phyloP scores from a whole-genome alignment of 2,888 invertebrate genomes.

The Agriopis aurantiaria region DNA sequence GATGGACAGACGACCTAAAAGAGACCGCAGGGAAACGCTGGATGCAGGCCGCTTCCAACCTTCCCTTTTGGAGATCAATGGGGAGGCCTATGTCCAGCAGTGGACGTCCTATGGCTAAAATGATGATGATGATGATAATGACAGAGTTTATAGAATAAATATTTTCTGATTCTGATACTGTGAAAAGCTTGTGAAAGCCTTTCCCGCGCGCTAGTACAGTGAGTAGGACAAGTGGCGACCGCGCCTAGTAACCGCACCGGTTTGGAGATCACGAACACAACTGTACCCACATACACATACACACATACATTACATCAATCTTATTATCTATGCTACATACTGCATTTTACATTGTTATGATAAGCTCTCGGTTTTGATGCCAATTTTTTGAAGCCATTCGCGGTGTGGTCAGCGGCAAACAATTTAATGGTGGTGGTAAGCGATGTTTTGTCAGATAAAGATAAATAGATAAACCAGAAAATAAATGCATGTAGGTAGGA shows the following conservation, averaged over 20 bases:
- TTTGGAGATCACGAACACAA: conserved; percentile 39
- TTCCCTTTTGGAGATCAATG: too few relatives aligned
- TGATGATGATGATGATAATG: too few relatives aligned
- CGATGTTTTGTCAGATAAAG: too few relatives aligned
- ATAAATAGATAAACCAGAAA: too few relatives aligned
- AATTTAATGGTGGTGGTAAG: too few relatives aligned
- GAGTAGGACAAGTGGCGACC: conserved; percentile 52
- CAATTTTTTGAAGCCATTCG: background rate
- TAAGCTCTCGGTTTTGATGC: background rate
- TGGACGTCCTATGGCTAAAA: too few relatives aligned
- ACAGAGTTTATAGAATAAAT: too few relatives aligned
- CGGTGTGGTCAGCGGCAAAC: too few relatives aligned
- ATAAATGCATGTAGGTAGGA: too few relatives aligned
- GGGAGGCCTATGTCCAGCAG: too few relatives aligned
- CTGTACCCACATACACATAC: conserved; percentile 15
- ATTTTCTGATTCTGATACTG: background rate
- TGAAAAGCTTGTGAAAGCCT: background rate
- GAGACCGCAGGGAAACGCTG: too few relatives aligned
- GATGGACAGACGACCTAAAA: too few relatives aligned
- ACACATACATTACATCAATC: background rate
- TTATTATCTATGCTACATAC: background rate
- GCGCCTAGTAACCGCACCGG: conserved; percentile 56
- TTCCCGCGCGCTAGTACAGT: conserved; percentile 14
- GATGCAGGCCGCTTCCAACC: background rate
- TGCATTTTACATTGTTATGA: background rate